These are phyloP conservation scores for Engystomops pustulosus DNA, from an alignment of 2,113 vertebrate genomes.

Conservation along the genomic window DNA sequence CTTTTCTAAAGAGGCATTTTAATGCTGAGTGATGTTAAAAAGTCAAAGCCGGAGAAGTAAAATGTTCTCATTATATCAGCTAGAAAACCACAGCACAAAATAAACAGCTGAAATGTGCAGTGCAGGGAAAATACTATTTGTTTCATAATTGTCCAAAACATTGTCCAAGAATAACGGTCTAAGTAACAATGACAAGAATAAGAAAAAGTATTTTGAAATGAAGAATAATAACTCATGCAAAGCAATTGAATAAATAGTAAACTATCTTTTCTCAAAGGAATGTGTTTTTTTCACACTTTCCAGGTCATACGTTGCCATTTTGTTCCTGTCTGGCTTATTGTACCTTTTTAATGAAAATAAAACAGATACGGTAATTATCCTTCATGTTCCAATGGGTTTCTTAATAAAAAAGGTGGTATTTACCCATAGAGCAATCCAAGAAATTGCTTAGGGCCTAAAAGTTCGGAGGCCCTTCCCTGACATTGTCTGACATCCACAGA, in stretches of 20 bases:
- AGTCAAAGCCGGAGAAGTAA: slow-evolving; percentile 68
- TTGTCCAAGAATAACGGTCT: neutral
- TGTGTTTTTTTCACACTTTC: too few relatives aligned
- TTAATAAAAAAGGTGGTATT: too few relatives aligned
- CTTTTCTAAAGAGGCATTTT: slow-evolving; percentile 76
- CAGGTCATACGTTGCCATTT: too few relatives aligned
- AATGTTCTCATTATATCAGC: slow-evolving; percentile 59
- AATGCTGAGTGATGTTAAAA: slow-evolving; percentile 73
- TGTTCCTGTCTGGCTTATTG: too few relatives aligned
- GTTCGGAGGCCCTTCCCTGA: too few relatives aligned
- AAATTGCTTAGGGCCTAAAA: too few relatives aligned
- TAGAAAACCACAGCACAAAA: slow-evolving; percentile 26
- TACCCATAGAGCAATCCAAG: too few relatives aligned
- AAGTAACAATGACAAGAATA: neutral
- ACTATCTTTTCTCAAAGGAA: too few relatives aligned
- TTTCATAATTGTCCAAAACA: slow-evolving; percentile 18
- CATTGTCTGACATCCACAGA: too few relatives aligned
- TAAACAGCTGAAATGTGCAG: slow-evolving; percentile 14
- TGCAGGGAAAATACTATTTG: neutral
- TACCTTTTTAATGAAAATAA: too few relatives aligned
- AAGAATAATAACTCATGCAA: neutral
- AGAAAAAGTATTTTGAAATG: neutral
- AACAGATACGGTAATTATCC: too few relatives aligned
- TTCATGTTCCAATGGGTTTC: too few relatives aligned
- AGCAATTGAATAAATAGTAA: neutral